These are phyloP conservation scores for Orthonychiurus folsomi DNA, from an alignment of 2,888 invertebrate genomes.

Conservation along the genomic window DNA sequence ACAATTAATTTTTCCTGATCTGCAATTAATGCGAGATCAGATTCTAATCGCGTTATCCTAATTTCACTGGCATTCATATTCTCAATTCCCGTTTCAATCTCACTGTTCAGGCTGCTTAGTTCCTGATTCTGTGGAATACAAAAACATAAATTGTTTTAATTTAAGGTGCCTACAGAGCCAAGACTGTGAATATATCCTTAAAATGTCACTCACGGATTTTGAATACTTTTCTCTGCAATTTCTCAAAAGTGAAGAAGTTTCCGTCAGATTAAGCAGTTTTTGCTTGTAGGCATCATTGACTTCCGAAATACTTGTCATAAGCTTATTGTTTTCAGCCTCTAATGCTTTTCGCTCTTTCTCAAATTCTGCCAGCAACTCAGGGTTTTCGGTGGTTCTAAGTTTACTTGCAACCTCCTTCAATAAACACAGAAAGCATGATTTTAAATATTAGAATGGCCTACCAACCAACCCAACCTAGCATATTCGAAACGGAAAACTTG, in stretches of 20 bases:
- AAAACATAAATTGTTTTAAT: no score
- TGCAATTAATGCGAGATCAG: constrained; percentile 35
- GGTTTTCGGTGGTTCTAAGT: not conserved
- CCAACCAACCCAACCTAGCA: no score
- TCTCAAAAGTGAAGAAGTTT: not conserved
- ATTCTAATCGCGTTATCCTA: constrained; percentile 33
- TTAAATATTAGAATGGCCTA: no score
- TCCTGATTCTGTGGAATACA: constrained; percentile 19
- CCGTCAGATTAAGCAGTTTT: not conserved
- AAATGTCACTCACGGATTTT: not conserved
- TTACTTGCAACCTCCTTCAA: no score
- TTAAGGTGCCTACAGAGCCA: no score
- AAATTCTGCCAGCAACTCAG: not conserved
- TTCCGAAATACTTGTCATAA: not conserved
- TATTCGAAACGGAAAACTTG: no score
- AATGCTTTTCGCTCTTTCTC: not conserved
- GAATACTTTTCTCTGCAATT: not conserved
- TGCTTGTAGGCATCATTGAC: not conserved
- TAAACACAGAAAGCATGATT: no score
- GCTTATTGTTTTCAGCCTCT: not conserved
- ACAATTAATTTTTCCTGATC: constrained; percentile 38
- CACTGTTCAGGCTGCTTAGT: constrained; percentile 27
- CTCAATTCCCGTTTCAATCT: constrained; percentile 30
- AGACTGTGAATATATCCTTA: no score
- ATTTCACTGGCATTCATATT: constrained; percentile 34